Conservation (phyloP, 2,113 vertebrate genomes). For the Pheucticus melanocephalus region DNA sequence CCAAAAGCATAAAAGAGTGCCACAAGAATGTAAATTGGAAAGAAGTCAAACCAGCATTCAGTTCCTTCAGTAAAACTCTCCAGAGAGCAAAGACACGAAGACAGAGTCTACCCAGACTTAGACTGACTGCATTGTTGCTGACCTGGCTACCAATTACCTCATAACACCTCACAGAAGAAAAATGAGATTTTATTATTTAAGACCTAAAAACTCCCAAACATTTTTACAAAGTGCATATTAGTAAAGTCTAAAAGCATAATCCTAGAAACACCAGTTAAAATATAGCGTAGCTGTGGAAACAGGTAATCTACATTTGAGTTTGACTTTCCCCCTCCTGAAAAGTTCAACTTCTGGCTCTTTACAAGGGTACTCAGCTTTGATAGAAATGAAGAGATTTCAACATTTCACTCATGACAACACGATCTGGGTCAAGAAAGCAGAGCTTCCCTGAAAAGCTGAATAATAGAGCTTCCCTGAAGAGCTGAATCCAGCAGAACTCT, state of each 20-base stretch:
- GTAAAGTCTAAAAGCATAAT: background rate
- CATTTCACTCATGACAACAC: background rate
- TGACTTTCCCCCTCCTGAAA: background rate
- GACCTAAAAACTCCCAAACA: background rate
- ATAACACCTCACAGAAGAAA: background rate
- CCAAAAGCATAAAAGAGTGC: background rate
- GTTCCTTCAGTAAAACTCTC: background rate
- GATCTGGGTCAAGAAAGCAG: background rate
- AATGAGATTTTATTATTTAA: background rate
- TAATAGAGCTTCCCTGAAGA: background rate
- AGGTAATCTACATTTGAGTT: background rate
- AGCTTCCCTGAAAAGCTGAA: no score
- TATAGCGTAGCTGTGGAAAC: background rate
- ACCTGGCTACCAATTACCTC: background rate
- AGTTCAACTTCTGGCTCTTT: background rate
- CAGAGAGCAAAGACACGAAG: background rate
- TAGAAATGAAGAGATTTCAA: background rate
- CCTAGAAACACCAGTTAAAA: background rate
- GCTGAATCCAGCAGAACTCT: background rate
- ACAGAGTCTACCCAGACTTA: background rate
- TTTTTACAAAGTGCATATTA: background rate
- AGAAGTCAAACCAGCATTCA: background rate
- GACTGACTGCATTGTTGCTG: background rate
- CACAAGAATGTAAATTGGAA: background rate
- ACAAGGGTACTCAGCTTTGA: background rate